Evolutionary conservation across 2,797 vertebrate species (phyloP).

Genomic region (Melanotaenia maccullochi): DNA sequence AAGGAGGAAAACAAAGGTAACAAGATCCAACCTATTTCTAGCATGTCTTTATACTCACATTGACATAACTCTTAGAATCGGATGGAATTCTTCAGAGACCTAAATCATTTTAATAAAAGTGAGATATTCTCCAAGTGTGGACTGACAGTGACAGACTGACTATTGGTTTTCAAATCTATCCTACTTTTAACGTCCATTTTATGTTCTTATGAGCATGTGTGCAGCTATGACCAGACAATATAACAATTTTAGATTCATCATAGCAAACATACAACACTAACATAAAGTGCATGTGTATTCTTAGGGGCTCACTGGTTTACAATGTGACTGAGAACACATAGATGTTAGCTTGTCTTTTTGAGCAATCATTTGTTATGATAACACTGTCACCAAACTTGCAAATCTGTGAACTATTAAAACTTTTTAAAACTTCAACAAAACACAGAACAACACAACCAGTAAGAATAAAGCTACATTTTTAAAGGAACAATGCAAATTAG

Average conservation of each 20-base stretch:
- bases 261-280: constrained; percentile 13
- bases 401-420: background rate
- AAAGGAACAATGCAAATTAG: background rate
- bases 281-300: background rate
- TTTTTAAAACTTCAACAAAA: background rate
- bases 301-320: background rate
- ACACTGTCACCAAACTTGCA: constrained; percentile 1
- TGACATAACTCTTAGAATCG: background rate
- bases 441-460: background rate
- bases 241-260: background rate
- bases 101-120: constrained; percentile 13
- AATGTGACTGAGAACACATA: background rate
- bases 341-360: background rate
- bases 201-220: background rate
- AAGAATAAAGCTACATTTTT: background rate
- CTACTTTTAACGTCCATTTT: background rate
- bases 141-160: background rate
- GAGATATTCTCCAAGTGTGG: background rate
- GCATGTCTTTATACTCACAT: constrained; percentile 8
- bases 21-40: constrained; percentile 27
- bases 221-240: background rate
- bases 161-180: background rate
- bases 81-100: constrained; percentile 1
- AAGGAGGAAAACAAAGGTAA: background rate
- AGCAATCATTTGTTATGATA: constrained; percentile 13